Base-by-base conservation (phyloP, 2,888 invertebrate species). In the Archips crataeganus region DNA sequence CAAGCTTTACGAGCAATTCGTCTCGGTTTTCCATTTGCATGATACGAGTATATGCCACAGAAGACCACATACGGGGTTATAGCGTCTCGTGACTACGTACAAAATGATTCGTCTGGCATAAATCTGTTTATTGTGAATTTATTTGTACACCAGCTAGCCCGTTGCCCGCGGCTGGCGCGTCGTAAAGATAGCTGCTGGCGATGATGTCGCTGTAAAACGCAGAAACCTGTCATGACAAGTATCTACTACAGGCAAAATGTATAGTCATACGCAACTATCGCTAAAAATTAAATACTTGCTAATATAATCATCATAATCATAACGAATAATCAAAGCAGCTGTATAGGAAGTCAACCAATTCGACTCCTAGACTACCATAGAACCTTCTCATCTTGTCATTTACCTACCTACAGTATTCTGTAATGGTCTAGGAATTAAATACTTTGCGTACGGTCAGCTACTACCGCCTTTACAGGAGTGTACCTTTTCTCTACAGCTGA, bases 11-110 rank as follows among this genome's bases (percentile, higher is more conserved):
- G 92, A 91, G 85, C 90, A 85, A 88, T 89, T 87, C 88, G 89
- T 90, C 88, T 88, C 88, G 89, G 85, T 88, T 90, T 92, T 87
- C 90, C 90, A 93, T 93, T 91, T 92, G 87, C 92, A 93, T 91
- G 88, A 88, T 84, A 86, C 85, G 85, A 86, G 23, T 54, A 54
- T 87, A 86, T 85, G 85, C 90, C 86, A 85, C 32, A 82, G 78
- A 84, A 81, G 80, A 78, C 68, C 73, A 77, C 70, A 62, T 65
- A 79, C 77, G 80, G 80, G 63, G 84, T 86, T 82, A 88, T 82
- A 79, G 86, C 81, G 68, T 71, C 78, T 81, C 82, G 79, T 82
- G 81, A 83, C 83, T 83, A 79, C 81, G 79, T 79, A 79, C 81
- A 80, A 82, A 84, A 86, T 84, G 80, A 85, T 82, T 81, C 79